Conservation (phyloP, 2,888 invertebrate genomes). For the Ennomos quercinarius region DNA sequence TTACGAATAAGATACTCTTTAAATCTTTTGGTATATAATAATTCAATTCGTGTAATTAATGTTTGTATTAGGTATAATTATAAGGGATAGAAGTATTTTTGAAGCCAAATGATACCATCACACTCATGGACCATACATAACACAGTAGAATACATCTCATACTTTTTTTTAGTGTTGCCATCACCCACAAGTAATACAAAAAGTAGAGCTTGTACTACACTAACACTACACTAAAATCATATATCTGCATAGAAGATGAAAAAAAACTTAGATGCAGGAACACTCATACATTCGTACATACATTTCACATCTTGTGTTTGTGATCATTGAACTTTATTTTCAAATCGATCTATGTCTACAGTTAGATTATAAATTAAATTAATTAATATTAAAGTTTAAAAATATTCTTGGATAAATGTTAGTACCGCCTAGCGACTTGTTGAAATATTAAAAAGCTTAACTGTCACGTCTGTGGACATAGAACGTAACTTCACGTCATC, state of each 20-base stretch:
- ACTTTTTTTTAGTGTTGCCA: conserved; percentile 55
- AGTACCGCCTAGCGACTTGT: conserved; percentile 24
- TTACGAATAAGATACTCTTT: conserved; percentile 66
- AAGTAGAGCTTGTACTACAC: conserved; percentile 78
- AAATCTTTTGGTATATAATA: conserved; percentile 27
- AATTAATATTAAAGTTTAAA: conserved; percentile 1
- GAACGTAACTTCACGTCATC: conserved; percentile 74
- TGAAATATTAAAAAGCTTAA: conserved; percentile 14
- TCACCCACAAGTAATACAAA: conserved; percentile 60
- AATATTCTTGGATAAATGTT: conserved; percentile 20
- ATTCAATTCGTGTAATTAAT: conserved; percentile 14
- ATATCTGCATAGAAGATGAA: conserved; percentile 50
- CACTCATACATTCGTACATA: conserved; percentile 27
- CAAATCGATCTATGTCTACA: conserved; percentile 41
- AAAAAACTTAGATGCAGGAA: conserved; percentile 26
- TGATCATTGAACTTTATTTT: conserved; percentile 29
- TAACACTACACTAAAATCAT: conserved; percentile 58
- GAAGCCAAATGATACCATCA: conserved; percentile 47
- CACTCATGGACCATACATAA: conserved; percentile 35
- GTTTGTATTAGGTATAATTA: conserved; percentile 39
- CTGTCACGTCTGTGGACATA: conserved; percentile 57
- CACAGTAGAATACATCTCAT: conserved; percentile 41
- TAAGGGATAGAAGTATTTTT: conserved; percentile 45
- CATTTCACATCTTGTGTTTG: conserved; percentile 43
- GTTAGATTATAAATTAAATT: conserved; percentile 6